These are phyloP conservation scores for Cantharis nigra DNA, from an alignment of 2,888 invertebrate genomes.

Conservation along the genomic window DNA sequence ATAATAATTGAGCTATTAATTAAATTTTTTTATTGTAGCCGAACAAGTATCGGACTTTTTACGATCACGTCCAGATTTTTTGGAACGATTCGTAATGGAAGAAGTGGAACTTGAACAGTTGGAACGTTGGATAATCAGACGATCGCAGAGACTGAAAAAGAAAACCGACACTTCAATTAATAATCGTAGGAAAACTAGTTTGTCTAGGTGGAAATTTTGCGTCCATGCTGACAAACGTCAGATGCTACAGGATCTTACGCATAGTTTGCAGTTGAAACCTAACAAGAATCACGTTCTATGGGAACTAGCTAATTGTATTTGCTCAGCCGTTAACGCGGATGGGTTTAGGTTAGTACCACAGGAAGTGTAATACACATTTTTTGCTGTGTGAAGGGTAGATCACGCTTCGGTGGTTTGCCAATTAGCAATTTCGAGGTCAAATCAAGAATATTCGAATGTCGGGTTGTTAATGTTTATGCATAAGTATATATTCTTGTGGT, in stretches of 20 bases:
- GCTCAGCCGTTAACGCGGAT: conserved; percentile 68
- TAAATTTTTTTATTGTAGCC: conserved; percentile 37
- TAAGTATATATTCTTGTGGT: too few relatives aligned
- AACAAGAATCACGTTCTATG: conserved; percentile 68
- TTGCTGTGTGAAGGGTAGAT: too few relatives aligned
- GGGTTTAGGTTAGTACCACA: conserved; percentile 58
- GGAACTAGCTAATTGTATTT: conserved; percentile 70
- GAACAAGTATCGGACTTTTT: conserved; percentile 61
- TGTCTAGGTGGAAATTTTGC: conserved; percentile 63
- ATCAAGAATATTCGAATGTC: too few relatives aligned
- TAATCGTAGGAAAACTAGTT: conserved; percentile 58
- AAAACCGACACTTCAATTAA: conserved; percentile 41
- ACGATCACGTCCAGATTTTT: conserved; percentile 65
- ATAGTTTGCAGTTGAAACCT: conserved; percentile 63
- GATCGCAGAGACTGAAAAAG: conserved; percentile 59
- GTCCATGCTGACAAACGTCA: conserved; percentile 68
- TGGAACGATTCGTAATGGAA: conserved; percentile 68
- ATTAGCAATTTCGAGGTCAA: too few relatives aligned
- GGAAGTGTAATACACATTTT: too few relatives aligned
- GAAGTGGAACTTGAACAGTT: conserved; percentile 66
- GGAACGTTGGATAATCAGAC: conserved; percentile 68
- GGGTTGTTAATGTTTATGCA: too few relatives aligned
- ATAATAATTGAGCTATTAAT: neutral
- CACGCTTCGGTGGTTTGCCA: too few relatives aligned
- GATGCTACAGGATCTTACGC: conserved; percentile 66